phyloP scores from a whole-genome alignment of 1,140 invertebrate species.

The Drosophila grimshawi region DNA sequence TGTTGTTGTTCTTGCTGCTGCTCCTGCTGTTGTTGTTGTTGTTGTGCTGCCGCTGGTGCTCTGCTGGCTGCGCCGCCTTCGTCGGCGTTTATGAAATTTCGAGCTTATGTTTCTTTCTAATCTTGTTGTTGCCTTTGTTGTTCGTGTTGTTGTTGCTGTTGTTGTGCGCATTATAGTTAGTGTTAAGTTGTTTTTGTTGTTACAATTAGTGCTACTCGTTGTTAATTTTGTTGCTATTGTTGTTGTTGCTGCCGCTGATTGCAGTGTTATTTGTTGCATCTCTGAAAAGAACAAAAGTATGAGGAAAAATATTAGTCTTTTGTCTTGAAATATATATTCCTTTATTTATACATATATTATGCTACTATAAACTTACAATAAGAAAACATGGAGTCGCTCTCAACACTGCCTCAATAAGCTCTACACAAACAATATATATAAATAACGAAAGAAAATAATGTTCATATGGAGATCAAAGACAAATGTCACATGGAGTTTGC shows the following conservation, averaged over 20 bases:
- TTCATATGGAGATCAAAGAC: too few species aligned
- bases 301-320: not conserved
- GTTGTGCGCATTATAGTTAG: constrained; percentile 31
- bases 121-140: constrained; percentile 8
- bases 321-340: not conserved
- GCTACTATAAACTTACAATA: too few species aligned
- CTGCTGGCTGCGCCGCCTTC: constrained; percentile 46
- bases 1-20: constrained; percentile 9
- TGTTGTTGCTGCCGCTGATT: constrained; percentile 24
- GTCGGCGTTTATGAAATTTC: constrained; percentile 67
- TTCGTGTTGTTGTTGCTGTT: constrained; percentile 15
- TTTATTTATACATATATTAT: too few species aligned
- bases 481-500: too few species aligned
- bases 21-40: constrained; percentile 9
- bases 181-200: constrained; percentile 50
- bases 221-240: constrained; percentile 9
- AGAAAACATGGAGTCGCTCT: too few species aligned
- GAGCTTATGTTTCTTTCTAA: not conserved
- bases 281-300: constrained; percentile 29
- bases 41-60: constrained; percentile 15
- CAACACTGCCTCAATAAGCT: too few species aligned
- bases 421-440: too few species aligned
- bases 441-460: too few species aligned
- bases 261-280: constrained; percentile 60
- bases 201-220: constrained; percentile 26